phyloP scores from a whole-genome alignment of 1,140 invertebrate genomes.

The Maconellicoccus hirsutus region DNA sequence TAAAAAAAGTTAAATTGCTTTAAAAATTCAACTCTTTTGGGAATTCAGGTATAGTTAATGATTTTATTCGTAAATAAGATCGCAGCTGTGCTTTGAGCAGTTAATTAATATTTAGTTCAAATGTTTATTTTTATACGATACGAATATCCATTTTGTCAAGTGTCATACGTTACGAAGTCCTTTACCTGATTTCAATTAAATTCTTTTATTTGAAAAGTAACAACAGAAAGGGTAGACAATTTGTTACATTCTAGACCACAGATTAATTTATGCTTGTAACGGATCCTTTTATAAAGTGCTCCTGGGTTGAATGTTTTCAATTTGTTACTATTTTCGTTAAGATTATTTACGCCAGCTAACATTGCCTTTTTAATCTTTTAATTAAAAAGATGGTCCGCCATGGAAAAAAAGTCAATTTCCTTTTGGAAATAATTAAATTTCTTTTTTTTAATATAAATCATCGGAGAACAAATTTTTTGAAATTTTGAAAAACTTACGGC shows the following conservation, averaged over 20 bases:
- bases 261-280: constrained; percentile 5
- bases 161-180: no score
- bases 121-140: no score
- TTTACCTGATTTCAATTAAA: no score
- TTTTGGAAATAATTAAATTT: neutral
- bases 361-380: neutral
- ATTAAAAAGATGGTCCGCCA: neutral
- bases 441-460: neutral
- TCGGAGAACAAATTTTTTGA: neutral
- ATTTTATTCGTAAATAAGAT: no score
- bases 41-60: no score
- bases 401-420: neutral
- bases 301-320: neutral
- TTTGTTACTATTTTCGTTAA: neutral
- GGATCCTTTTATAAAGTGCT: neutral
- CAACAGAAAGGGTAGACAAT: neutral
- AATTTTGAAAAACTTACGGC: neutral
- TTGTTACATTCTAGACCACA: neutral
- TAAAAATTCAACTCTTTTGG: no score
- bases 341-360: neutral
- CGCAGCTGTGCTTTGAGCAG: no score
- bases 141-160: no score
- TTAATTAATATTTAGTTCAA: no score
- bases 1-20: no score
- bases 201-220: neutral